These are phyloP conservation scores for Uromys caudimaculatus DNA, from an alignment of 2,797 vertebrate species.

Conservation along the genomic window DNA sequence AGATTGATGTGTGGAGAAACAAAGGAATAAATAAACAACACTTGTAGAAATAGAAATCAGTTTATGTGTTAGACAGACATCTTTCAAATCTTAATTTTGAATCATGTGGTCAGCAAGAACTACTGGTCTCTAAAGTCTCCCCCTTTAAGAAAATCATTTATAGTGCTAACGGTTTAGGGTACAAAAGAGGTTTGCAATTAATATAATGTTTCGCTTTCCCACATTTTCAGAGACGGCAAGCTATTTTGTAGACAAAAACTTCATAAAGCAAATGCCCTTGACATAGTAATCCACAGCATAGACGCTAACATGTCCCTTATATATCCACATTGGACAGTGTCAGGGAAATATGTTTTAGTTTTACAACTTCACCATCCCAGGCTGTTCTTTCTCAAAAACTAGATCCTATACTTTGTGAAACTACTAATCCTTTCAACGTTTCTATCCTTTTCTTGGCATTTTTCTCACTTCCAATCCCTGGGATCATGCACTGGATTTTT, in stretches of 20 bases:
- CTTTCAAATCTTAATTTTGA: slow-evolving; percentile 66
- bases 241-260: slow-evolving; percentile 37
- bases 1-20: slow-evolving; percentile 70
- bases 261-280: slow-evolving; percentile 19
- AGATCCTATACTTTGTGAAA: neutral
- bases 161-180: slow-evolving; percentile 50
- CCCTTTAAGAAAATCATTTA: slow-evolving; percentile 63
- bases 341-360: neutral
- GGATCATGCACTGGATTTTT: slow-evolving; percentile 24
- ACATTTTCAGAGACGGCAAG: slow-evolving; percentile 27
- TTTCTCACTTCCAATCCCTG: slow-evolving; percentile 30
- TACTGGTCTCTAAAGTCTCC: slow-evolving; percentile 46
- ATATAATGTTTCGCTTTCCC: slow-evolving; percentile 31
- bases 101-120: slow-evolving; percentile 63
- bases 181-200: slow-evolving; percentile 52
- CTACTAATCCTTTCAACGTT: slow-evolving; percentile 1
- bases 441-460: slow-evolving; percentile 37
- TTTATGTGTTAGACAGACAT: slow-evolving; percentile 51
- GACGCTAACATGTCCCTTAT: neutral
- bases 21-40: slow-evolving; percentile 72
- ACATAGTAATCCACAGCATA: neutral
- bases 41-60: slow-evolving; percentile 57
- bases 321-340: neutral
- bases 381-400: neutral
- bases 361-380: neutral